A percentile compares a stretch with the other conserved stretches of the same genome.
Evolutionary conservation across 2,113 vertebrate species (phyloP).

Genomic region (Ivindomyrus marchei): DNA sequence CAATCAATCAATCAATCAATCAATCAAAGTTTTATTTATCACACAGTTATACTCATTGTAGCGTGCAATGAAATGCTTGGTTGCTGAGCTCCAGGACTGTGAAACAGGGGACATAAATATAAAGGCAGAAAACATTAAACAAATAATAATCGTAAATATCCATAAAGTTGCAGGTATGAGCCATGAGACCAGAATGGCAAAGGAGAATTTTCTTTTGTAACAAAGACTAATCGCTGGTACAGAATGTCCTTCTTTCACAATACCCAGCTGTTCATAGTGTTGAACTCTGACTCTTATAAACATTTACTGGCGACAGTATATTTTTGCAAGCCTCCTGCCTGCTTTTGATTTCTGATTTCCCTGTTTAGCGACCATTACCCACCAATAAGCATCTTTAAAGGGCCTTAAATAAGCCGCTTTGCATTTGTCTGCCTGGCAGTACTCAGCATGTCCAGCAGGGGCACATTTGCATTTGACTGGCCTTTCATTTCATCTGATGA

Average conservation of each 20-base stretch:
- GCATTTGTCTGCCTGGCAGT: background rate
- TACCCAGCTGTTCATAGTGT: background rate
- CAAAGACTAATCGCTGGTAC: background rate
- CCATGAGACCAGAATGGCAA: background rate
- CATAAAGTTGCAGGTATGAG: background rate
- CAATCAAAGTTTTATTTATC: background rate
- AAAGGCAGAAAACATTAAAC: background rate
- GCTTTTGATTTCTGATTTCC: background rate
- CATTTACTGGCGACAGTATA: background rate
- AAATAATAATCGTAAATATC: background rate
- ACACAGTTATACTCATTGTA: background rate
- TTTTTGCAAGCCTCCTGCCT: background rate
- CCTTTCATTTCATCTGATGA: background rate
- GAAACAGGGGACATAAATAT: background rate
- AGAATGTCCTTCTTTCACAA: background rate
- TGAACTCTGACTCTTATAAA: background rate
- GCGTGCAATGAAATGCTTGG: background rate
- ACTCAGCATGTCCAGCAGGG: background rate
- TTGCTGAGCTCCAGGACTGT: background rate
- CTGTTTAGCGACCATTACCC: background rate
- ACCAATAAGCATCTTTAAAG: background rate
- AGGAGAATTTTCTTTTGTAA: background rate
- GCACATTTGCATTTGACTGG: background rate
- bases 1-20: background rate
- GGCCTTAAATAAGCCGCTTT: background rate